Evolutionary conservation across 2,888 invertebrate species (phyloP).

Genomic region (Rhimphoctona megacephalus): DNA sequence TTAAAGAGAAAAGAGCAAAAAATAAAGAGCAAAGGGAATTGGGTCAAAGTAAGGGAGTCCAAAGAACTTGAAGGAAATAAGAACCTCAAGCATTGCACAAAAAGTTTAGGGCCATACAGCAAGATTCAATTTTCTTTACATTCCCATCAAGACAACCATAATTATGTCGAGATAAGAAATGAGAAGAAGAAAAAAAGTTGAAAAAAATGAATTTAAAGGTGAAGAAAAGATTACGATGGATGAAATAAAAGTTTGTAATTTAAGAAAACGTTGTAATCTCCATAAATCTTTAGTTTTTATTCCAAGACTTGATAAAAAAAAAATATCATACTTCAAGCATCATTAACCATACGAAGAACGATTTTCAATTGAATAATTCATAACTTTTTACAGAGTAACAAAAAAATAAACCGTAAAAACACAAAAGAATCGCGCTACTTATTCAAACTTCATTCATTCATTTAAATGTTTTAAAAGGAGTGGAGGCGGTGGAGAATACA

Average conservation of each 20-base stretch:
- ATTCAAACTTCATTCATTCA: background rate
- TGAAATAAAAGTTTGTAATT: background rate
- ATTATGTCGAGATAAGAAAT: conserved; percentile 48
- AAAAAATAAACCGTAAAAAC: background rate
- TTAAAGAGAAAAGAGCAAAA: background rate
- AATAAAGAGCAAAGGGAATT: conserved; percentile 8
- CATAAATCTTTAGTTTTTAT: background rate
- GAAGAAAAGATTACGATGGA: background rate
- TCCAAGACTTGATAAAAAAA: background rate
- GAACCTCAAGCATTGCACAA: conserved; percentile 12
- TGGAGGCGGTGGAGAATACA: background rate
- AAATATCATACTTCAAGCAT: background rate
- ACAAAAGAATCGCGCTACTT: background rate
- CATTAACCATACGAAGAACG: background rate
- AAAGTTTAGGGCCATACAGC: conserved; percentile 26
- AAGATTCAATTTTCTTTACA: conserved; percentile 60
- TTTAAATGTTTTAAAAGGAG: background rate
- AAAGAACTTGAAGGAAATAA: conserved; percentile 1
- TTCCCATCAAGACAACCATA: conserved; percentile 52
- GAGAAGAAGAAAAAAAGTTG: background rate
- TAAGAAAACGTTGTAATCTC: background rate
- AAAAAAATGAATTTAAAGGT: background rate
- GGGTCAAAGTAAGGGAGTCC: conserved; percentile 44
- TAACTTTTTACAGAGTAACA: background rate
- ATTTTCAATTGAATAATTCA: background rate